Evolutionary conservation across 2,888 invertebrate species (phyloP).

Genomic region (Glaucopsyche alexis): DNA sequence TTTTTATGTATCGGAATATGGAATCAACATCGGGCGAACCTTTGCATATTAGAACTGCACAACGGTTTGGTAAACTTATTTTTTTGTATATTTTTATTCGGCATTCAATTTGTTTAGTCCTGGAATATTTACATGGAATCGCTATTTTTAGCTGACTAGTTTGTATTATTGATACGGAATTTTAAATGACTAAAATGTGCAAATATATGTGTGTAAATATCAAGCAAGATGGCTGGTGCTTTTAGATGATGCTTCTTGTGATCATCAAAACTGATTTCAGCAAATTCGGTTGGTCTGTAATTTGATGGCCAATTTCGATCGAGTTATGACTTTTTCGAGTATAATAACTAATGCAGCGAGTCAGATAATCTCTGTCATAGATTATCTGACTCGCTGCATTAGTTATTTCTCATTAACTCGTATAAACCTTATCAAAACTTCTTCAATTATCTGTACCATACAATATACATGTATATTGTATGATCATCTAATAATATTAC

Average conservation of each 20-base stretch:
- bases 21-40: conserved; percentile 54
- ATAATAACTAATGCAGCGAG: no score
- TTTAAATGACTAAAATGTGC: neutral
- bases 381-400: no score
- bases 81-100: conserved; percentile 27
- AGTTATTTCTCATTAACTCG: no score
- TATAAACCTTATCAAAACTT: no score
- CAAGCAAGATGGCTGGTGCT: neutral
- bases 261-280: no score
- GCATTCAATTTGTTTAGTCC: conserved; percentile 23
- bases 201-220: no score
- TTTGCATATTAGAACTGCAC: conserved; percentile 38
- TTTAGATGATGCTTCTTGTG: no score
- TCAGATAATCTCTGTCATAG: no score
- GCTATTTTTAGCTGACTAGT: conserved; percentile 3
- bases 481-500: neutral
- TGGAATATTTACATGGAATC: conserved; percentile 26
- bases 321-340: no score
- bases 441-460: no score
- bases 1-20: conserved; percentile 62
- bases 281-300: no score
- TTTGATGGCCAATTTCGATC: no score
- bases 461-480: neutral
- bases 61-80: conserved; percentile 29
- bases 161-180: conserved; percentile 1